These are phyloP conservation scores for Microchrysa polita DNA, from an alignment of 2,888 invertebrate species.

Conservation along the genomic window DNA sequence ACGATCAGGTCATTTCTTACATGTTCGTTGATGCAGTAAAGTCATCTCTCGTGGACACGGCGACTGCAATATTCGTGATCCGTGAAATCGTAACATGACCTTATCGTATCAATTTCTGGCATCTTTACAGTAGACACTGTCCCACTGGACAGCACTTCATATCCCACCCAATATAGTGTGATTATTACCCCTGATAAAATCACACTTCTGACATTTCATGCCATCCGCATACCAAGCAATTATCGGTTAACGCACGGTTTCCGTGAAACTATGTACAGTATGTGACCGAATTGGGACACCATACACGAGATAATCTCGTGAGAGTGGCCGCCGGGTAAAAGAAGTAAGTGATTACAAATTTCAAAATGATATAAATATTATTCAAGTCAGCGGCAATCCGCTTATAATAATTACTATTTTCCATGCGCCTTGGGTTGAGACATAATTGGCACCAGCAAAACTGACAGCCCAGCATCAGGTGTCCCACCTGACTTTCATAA, in stretches of 20 bases:
- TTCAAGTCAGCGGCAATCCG: too few species aligned
- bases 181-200: constrained; percentile 22
- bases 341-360: too few species aligned
- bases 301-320: too few species aligned
- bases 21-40: neutral
- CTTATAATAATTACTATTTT: too few species aligned
- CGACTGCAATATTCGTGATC: constrained; percentile 7
- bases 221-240: constrained; percentile 22
- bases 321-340: too few species aligned
- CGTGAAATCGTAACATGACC: constrained; percentile 36
- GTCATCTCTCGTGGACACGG: neutral
- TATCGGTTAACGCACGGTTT: neutral
- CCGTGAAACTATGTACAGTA: constrained; percentile 2
- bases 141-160: constrained; percentile 26
- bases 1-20: constrained; percentile 18
- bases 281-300: neutral
- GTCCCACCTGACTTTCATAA: too few species aligned
- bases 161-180: constrained; percentile 35
- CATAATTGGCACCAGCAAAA: too few species aligned
- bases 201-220: neutral
- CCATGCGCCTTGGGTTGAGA: too few species aligned
- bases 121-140: constrained; percentile 42
- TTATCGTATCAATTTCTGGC: constrained; percentile 39
- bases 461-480: too few species aligned
- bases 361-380: too few species aligned